Evolutionary conservation across 2,797 vertebrate genomes (phyloP).

Genomic region (Anas georgica): DNA sequence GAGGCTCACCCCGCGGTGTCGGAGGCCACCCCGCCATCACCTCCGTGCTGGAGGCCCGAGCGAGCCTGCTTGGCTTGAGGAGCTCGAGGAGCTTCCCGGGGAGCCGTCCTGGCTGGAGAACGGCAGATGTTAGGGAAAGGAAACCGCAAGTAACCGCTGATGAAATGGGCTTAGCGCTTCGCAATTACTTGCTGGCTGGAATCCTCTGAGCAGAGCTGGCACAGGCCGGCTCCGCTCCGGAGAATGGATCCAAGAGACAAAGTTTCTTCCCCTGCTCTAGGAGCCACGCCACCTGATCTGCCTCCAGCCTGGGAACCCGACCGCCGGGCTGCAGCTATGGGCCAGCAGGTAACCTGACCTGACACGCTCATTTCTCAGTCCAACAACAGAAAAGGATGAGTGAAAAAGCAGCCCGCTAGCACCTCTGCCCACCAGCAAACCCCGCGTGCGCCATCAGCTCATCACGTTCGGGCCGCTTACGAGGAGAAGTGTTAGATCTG

Average conservation of each 20-base stretch:
- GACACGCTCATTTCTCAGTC: neutral
- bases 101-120: constrained; percentile 29
- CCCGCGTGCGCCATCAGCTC: constrained; percentile 78
- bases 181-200: neutral
- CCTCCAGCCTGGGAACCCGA: neutral
- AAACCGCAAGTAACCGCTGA: constrained; percentile 51
- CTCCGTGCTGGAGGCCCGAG: neutral
- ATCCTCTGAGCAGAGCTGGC: neutral
- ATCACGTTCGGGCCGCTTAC: constrained; percentile 65
- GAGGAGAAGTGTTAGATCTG: constrained; percentile 51
- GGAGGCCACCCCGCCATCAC: constrained; percentile 19
- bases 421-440: constrained; percentile 54
- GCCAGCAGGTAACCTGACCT: neutral
- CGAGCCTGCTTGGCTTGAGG: neutral
- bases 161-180: constrained; percentile 34
- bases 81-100: neutral
- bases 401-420: constrained; percentile 29
- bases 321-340: neutral
- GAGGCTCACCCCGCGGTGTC: constrained; percentile 4
- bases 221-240: neutral
- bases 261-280: neutral
- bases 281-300: neutral
- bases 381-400: neutral
- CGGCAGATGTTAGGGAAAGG: neutral
- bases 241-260: neutral